phyloP scores from a whole-genome alignment of 2,888 invertebrate species.

The Andrena hattorfiana region DNA sequence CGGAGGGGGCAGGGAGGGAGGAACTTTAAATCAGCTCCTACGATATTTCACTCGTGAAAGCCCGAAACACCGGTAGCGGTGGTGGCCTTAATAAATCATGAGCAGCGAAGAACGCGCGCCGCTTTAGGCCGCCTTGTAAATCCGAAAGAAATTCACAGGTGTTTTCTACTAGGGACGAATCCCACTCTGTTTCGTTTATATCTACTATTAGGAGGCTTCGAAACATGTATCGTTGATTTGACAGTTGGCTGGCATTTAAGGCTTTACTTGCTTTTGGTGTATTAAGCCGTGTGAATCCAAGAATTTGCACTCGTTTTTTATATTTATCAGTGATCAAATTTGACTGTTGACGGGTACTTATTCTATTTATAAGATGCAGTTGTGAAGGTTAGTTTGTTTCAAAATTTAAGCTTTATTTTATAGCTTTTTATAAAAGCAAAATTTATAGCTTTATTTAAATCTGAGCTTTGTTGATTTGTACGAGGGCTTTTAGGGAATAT shows the following conservation, averaged over 20 bases:
- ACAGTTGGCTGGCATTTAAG: not conserved
- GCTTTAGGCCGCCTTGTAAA: conserved; percentile 55
- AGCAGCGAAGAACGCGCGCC: conserved; percentile 46
- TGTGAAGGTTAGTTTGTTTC: too few species aligned
- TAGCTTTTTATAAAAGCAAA: too few species aligned
- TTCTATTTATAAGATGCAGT: too few species aligned
- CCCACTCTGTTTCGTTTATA: not conserved
- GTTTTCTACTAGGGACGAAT: conserved; percentile 6
- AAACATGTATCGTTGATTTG: not conserved
- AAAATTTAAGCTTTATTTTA: too few species aligned
- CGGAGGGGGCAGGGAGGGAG: not conserved
- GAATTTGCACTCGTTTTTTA: too few species aligned
- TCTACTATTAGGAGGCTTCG: not conserved
- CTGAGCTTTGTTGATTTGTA: too few species aligned
- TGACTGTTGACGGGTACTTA: too few species aligned
- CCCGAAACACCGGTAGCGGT: conserved; percentile 50
- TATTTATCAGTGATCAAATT: too few species aligned
- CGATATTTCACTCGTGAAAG: conserved; percentile 64
- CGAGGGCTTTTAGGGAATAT: too few species aligned
- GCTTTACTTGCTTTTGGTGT: too few species aligned
- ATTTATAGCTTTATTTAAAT: too few species aligned
- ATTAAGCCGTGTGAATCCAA: too few species aligned
- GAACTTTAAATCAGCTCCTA: conserved; percentile 62
- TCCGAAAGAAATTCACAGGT: conserved; percentile 46
- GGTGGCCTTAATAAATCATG: conserved; percentile 66